Conservation (phyloP, 2,888 invertebrate species). For the Orgyia antiqua region DNA sequence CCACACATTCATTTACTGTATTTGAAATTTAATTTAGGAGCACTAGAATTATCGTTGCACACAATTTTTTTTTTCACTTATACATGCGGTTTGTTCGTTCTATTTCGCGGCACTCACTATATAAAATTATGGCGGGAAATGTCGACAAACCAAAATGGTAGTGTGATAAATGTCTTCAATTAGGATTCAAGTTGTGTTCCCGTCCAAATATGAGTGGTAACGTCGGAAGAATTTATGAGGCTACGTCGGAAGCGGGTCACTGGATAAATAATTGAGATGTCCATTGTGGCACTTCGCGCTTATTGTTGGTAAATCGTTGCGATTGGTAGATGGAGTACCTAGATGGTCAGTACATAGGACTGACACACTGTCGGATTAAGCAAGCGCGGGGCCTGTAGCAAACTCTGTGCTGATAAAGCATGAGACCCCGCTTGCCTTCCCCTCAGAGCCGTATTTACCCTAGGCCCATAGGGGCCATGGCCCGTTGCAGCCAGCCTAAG, state of each 20-base stretch:
- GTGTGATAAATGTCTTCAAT: constrained; percentile 43
- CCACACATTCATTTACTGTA: constrained; percentile 1
- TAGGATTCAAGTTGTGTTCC: constrained; percentile 48
- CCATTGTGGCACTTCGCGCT: constrained; percentile 25
- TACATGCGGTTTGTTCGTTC: constrained; percentile 41
- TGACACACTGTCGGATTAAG: too few relatives aligned
- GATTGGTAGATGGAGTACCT: too few relatives aligned
- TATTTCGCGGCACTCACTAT: constrained; percentile 41
- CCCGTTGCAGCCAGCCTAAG: too few relatives aligned
- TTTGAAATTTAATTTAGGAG: not conserved
- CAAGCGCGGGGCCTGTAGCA: too few relatives aligned
- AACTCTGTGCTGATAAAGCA: too few relatives aligned
- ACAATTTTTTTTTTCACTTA: constrained; percentile 13
- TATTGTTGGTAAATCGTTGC: constrained; percentile 1
- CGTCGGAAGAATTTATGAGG: constrained; percentile 33
- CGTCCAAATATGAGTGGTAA: constrained; percentile 41
- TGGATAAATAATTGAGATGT: constrained; percentile 55
- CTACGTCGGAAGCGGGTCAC: constrained; percentile 44
- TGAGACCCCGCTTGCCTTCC: too few relatives aligned
- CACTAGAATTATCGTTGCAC: not conserved
- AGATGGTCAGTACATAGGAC: too few relatives aligned
- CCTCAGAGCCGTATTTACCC: too few relatives aligned
- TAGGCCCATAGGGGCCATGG: too few relatives aligned
- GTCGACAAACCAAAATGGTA: constrained; percentile 40
- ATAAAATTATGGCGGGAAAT: constrained; percentile 37